These are phyloP conservation scores for Acipenser transmontanus DNA, from an alignment of 2,797 vertebrate genomes.

Conservation along the genomic window DNA sequence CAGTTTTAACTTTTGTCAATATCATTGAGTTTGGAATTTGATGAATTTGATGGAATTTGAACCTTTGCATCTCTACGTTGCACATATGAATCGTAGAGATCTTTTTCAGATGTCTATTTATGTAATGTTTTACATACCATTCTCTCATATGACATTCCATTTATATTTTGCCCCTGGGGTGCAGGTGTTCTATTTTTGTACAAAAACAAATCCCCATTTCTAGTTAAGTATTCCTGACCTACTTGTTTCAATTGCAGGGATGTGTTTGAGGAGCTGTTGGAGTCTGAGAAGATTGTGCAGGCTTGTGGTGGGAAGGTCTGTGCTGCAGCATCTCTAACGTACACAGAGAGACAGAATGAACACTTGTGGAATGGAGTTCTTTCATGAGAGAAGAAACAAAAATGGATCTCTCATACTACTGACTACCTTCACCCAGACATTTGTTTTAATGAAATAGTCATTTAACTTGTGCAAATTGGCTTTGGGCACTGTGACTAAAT, in stretches of 20 bases:
- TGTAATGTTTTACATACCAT: no score
- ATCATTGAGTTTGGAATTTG: no score
- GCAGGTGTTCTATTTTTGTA: background rate
- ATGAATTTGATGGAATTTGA: no score
- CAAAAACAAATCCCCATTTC: background rate
- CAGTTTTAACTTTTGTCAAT: no score
- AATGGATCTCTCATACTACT: slow-evolving; percentile 44
- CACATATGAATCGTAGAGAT: no score
- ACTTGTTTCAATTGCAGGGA: slow-evolving; percentile 57
- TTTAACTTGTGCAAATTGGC: slow-evolving; percentile 10
- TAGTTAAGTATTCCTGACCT: background rate
- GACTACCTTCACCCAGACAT: slow-evolving; percentile 42
- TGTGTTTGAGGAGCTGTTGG: slow-evolving; percentile 88
- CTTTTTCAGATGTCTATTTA: no score
- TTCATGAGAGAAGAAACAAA: slow-evolving; percentile 27
- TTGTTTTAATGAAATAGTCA: slow-evolving; percentile 17
- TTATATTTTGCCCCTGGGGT: no score
- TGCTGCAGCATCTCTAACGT: slow-evolving; percentile 67
- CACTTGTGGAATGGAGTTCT: slow-evolving; percentile 16
- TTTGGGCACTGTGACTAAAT: background rate
- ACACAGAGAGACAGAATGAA: background rate
- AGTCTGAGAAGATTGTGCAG: slow-evolving; percentile 70
- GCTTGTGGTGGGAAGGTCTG: slow-evolving; percentile 48
- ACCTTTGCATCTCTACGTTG: no score
- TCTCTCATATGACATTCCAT: no score